Evolutionary conservation across 2,888 invertebrate genomes (phyloP).

Genomic region (Bellardia pandia): DNA sequence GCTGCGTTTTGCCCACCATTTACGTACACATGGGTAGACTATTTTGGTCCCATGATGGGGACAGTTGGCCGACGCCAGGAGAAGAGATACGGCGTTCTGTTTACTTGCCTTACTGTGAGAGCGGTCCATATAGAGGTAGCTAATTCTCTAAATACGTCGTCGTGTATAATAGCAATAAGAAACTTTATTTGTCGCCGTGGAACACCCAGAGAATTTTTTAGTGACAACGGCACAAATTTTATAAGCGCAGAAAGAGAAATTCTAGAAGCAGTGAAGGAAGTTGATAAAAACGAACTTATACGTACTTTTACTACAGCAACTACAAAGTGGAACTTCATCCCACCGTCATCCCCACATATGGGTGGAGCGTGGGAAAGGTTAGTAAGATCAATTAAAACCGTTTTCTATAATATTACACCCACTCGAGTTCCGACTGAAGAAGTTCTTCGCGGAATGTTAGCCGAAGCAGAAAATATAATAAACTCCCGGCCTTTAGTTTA

Average conservation of each 20-base stretch:
- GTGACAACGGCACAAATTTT: conserved; percentile 73
- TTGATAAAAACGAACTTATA: conserved; percentile 55
- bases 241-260: conserved; percentile 60
- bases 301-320: conserved; percentile 44
- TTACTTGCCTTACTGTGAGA: conserved; percentile 68
- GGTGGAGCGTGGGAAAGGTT: conserved; percentile 71
- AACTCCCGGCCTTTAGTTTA: conserved; percentile 72
- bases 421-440: conserved; percentile 73
- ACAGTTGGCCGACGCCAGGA: conserved; percentile 49
- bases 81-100: no score
- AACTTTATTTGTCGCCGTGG: conserved; percentile 68
- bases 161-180: conserved; percentile 67
- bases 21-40: conserved; percentile 65
- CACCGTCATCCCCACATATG: conserved; percentile 73
- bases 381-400: conserved; percentile 65
- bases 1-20: conserved; percentile 57
- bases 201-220: conserved; percentile 53
- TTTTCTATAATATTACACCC: conserved; percentile 66
- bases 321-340: conserved; percentile 74
- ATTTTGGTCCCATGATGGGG: conserved; percentile 62
- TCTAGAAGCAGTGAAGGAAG: conserved; percentile 31
- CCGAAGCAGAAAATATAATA: conserved; percentile 72
- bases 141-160: conserved; percentile 53
- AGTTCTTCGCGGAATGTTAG: conserved; percentile 41
- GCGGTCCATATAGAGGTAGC: conserved; percentile 67